Conservation (phyloP, 2,888 invertebrate species). For the Callosobruchus maculatus region DNA sequence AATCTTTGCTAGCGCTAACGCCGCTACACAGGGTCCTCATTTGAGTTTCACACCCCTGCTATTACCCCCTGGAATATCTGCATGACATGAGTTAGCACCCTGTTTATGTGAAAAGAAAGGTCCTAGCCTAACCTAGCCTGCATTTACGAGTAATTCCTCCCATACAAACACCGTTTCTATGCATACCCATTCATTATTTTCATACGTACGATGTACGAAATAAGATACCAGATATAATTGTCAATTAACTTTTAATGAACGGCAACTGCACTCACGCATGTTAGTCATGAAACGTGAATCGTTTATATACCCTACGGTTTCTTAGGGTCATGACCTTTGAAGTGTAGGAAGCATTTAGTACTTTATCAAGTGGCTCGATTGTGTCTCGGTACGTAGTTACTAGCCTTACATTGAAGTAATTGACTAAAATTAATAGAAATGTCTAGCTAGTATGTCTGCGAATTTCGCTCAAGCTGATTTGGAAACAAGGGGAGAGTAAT, state of each 20-base stretch:
- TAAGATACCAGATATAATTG: not conserved
- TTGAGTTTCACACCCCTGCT: too few relatives aligned
- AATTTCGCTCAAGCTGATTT: not conserved
- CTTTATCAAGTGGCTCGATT: not conserved
- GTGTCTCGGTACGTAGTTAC: not conserved
- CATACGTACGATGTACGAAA: not conserved
- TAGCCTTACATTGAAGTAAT: not conserved
- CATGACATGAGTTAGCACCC: too few relatives aligned
- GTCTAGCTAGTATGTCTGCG: not conserved
- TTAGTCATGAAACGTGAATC: not conserved
- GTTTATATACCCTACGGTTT: not conserved
- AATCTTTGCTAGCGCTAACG: too few relatives aligned
- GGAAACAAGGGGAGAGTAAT: not conserved
- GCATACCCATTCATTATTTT: not conserved
- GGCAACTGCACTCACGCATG: not conserved
- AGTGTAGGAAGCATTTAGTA: not conserved
- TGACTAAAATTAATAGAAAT: not conserved
- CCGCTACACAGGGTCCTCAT: too few relatives aligned
- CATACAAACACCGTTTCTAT: not conserved
- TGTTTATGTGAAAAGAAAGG: too few relatives aligned
- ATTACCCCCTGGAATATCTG: too few relatives aligned
- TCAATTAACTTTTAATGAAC: not conserved
- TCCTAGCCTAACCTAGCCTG: too few relatives aligned
- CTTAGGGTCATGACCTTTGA: not conserved
- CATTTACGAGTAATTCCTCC: not conserved